Percentiles rank a stretch among this genome's conserved stretches.
These are phyloP conservation scores for Bostrychus sinensis DNA, from an alignment of 2,113 vertebrate genomes.

Conservation along the genomic window DNA sequence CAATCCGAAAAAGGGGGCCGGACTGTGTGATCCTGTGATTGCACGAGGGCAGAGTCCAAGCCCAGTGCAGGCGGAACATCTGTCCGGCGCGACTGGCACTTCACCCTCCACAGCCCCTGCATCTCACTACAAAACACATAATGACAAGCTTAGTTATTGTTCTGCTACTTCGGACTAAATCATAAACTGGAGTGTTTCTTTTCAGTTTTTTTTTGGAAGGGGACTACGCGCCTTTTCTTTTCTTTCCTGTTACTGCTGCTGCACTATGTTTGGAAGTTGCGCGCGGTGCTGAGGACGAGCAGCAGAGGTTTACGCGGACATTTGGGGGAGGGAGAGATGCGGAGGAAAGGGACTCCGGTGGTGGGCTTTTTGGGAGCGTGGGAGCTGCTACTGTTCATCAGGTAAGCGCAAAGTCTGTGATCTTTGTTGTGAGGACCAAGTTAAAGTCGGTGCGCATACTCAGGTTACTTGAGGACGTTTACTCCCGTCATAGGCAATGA, in stretches of 20 bases:
- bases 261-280: conserved; percentile 21
- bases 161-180: background rate
- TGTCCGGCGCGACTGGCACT: background rate
- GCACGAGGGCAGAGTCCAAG: conserved; percentile 16
- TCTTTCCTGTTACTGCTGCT: background rate
- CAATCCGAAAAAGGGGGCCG: conserved; percentile 30
- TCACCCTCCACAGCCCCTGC: background rate
- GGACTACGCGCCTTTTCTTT: background rate
- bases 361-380: conserved; percentile 35
- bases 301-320: conserved; percentile 8
- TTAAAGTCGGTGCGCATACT: no score
- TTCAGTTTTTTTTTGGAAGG: background rate
- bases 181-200: background rate
- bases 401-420: conserved; percentile 33
- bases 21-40: background rate
- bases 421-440: no score
- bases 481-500: no score
- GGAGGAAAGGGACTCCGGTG: conserved; percentile 16
- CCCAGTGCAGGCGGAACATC: conserved; percentile 35
- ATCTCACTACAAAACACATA: background rate
- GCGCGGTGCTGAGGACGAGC: conserved; percentile 1
- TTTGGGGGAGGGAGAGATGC: conserved; percentile 25
- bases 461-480: background rate
- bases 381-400: conserved; percentile 39
- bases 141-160: background rate